Evolutionary conservation across 2,797 vertebrate species (phyloP).

Genomic region (Sylvilagus floridanus): DNA sequence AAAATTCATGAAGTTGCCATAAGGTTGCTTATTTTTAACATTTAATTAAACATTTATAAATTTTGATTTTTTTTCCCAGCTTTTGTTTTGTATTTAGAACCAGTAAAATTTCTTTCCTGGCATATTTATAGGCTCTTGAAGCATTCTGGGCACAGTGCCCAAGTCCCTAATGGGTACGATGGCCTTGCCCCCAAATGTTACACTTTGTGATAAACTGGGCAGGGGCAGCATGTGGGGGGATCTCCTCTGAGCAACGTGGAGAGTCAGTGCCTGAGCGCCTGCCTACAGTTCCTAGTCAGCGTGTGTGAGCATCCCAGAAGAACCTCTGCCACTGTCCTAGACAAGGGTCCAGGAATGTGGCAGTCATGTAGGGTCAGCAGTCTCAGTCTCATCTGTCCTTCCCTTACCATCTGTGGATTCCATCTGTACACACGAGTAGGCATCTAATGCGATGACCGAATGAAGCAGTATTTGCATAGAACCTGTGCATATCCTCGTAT

Average conservation of each 20-base stretch:
- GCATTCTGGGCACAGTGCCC: not conserved
- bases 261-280: not conserved
- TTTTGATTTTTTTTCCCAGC: slow-evolving; percentile 49
- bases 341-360: not conserved
- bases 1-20: slow-evolving; percentile 66
- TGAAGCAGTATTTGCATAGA: not conserved
- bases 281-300: not conserved
- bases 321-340: not conserved
- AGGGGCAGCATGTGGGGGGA: too few relatives aligned
- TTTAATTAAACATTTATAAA: slow-evolving; percentile 72
- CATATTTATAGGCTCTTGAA: not conserved
- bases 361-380: not conserved
- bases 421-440: too few relatives aligned
- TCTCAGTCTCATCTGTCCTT: not conserved
- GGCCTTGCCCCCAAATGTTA: not conserved
- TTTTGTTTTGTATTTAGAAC: slow-evolving; percentile 38
- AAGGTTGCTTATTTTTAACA: slow-evolving; percentile 33
- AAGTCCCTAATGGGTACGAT: not conserved
- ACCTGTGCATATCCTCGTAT: not conserved
- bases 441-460: too few relatives aligned
- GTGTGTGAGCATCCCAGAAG: accelerated
- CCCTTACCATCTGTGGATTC: too few relatives aligned
- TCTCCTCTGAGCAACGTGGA: not conserved
- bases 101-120: slow-evolving; percentile 39
- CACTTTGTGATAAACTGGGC: not conserved